A percentile compares a stretch with the other conserved stretches of the same genome.
These are phyloP conservation scores for Agrotis clavis DNA, from an alignment of 2,888 invertebrate genomes.

Conservation along the genomic window DNA sequence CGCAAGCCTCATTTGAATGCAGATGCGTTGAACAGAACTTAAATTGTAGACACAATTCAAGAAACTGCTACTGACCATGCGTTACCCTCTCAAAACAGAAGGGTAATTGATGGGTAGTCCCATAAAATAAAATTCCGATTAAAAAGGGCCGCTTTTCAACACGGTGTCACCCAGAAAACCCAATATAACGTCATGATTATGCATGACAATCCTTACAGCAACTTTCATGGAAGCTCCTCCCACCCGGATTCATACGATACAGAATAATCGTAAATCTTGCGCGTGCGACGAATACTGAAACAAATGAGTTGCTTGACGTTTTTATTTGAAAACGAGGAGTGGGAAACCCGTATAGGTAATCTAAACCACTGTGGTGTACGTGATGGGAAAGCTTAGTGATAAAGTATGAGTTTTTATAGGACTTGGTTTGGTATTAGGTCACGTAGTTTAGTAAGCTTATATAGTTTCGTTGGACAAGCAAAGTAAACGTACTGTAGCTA, in stretches of 20 bases:
- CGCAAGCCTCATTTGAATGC: not conserved
- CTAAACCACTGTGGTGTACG: conserved; percentile 84
- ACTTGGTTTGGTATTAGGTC: conserved; percentile 17
- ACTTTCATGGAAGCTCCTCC: conserved; percentile 59
- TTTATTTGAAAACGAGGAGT: conserved; percentile 68
- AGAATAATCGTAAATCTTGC: conserved; percentile 84
- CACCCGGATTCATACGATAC: conserved; percentile 75
- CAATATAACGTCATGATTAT: conserved; percentile 47
- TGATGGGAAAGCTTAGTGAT: conserved; percentile 82
- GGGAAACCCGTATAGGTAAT: conserved; percentile 85
- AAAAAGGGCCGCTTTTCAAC: not conserved
- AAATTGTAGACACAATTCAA: not conserved
- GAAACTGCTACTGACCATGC: not conserved
- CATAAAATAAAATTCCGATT: not conserved
- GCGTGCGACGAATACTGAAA: conserved; percentile 79
- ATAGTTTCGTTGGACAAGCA: not conserved
- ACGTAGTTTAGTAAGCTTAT: not conserved
- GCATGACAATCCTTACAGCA: conserved; percentile 30
- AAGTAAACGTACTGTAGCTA: not conserved
- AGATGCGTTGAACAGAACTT: not conserved
- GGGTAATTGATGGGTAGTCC: no score
- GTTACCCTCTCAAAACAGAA: not conserved
- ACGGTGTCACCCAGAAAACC: conserved; percentile 10
- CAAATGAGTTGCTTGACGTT: conserved; percentile 72
- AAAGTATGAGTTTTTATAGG: conserved; percentile 52